Conservation (phyloP, 2,113 vertebrate genomes). For the Erythrocercus mccallii region DNA sequence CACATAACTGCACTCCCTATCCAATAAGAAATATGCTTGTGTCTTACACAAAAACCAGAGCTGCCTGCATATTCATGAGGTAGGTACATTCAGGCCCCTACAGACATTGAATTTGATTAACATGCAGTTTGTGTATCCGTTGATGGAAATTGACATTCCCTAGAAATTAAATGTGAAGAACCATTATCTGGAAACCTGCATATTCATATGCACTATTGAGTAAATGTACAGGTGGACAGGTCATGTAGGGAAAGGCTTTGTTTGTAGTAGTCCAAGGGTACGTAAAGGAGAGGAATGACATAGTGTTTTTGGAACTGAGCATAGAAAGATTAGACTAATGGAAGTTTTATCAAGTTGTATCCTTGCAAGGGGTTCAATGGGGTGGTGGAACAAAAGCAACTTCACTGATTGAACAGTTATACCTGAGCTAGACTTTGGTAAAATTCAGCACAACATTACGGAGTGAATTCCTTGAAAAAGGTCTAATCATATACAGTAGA, state of each 20-base stretch:
- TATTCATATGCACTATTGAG: conserved; percentile 41
- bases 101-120: conserved; percentile 47
- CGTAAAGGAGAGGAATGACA: neutral
- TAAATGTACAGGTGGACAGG: neutral
- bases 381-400: neutral
- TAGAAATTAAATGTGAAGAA: conserved; percentile 38
- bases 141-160: conserved; percentile 14
- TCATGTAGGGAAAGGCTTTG: neutral
- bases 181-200: neutral
- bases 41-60: conserved; percentile 12
- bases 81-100: neutral
- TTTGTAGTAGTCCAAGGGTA: neutral
- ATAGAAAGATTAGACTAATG: neutral
- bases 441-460: neutral
- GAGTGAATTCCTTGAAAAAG: neutral
- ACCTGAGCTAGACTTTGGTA: neutral
- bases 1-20: neutral
- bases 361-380: neutral
- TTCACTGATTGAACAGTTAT: neutral
- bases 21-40: conserved; percentile 41
- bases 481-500: neutral
- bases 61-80: conserved; percentile 58
- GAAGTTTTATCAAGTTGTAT: neutral
- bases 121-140: conserved; percentile 26
- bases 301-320: neutral